Conservation (phyloP, 2,888 invertebrate species). For the Apodemia zela region DNA sequence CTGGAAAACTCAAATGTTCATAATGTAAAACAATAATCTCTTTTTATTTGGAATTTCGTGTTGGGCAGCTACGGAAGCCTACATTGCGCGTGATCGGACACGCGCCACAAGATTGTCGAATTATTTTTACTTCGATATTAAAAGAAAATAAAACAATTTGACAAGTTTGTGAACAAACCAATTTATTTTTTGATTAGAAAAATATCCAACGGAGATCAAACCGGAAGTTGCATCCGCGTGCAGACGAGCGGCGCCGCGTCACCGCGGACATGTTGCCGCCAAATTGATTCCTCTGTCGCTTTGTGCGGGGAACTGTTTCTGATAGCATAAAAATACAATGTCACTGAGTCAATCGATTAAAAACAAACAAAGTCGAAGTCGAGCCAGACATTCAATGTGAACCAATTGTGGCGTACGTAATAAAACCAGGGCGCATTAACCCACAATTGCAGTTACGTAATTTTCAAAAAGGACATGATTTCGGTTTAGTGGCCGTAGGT, state of each 20-base stretch:
- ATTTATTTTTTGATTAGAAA: background rate
- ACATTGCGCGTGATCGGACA: no score
- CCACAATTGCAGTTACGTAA: background rate
- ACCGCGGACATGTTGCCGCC: conserved; percentile 6
- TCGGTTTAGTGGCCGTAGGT: background rate
- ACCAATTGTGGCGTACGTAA: background rate
- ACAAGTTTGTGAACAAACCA: background rate
- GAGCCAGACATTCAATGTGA: background rate
- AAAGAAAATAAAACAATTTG: no score
- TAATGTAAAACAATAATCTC: no score
- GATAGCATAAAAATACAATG: background rate
- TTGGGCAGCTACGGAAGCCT: no score
- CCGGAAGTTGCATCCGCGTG: background rate
- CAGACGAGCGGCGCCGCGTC: conserved; percentile 8
- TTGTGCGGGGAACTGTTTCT: background rate
- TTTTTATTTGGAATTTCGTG: no score
- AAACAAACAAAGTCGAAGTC: background rate
- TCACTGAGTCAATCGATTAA: background rate
- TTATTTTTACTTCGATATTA: no score
- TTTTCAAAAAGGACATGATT: background rate
- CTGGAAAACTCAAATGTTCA: no score
- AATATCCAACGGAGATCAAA: background rate
- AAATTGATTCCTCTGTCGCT: conserved; percentile 2
- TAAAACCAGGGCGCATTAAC: background rate
- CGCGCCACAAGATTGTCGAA: no score